phyloP scores from a whole-genome alignment of 2,888 invertebrate genomes.

The Epicampocera succincta region DNA sequence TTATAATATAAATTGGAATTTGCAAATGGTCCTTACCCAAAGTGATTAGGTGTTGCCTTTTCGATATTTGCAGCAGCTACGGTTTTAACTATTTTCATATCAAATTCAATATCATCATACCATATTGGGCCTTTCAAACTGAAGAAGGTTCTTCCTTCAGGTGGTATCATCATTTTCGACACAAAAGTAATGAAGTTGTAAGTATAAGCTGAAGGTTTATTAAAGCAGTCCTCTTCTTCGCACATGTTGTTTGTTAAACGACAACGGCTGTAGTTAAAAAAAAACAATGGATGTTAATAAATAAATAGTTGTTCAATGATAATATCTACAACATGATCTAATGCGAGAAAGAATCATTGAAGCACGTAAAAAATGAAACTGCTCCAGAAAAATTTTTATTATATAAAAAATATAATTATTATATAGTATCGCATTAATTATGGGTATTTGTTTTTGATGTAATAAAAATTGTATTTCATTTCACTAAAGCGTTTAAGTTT shows the following conservation, averaged over 20 bases:
- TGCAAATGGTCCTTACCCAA: conserved; percentile 82
- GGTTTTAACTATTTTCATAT: conserved; percentile 86
- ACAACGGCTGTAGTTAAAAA: conserved; percentile 93
- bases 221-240: conserved; percentile 87
- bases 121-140: conserved; percentile 92
- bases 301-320: too few relatives aligned
- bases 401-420: too few relatives aligned
- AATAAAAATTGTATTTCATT: too few relatives aligned
- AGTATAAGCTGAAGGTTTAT: conserved; percentile 92
- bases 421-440: too few relatives aligned
- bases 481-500: too few relatives aligned
- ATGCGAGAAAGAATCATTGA: too few relatives aligned
- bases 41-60: conserved; percentile 84
- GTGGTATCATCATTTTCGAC: conserved; percentile 89
- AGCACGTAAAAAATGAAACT: too few relatives aligned
- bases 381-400: too few relatives aligned
- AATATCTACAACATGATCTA: too few relatives aligned
- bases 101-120: conserved; percentile 88
- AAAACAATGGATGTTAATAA: too few relatives aligned
- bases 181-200: conserved; percentile 97
- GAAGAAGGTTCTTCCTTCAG: conserved; percentile 86
- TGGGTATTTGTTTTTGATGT: too few relatives aligned
- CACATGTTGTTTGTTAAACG: conserved; percentile 88
- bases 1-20: not conserved
- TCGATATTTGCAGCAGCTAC: conserved; percentile 85